Percentiles rank a stretch among this genome's conserved stretches.
phyloP scores from a whole-genome alignment of 2,888 invertebrate species.

The Dioctria rufipes region DNA sequence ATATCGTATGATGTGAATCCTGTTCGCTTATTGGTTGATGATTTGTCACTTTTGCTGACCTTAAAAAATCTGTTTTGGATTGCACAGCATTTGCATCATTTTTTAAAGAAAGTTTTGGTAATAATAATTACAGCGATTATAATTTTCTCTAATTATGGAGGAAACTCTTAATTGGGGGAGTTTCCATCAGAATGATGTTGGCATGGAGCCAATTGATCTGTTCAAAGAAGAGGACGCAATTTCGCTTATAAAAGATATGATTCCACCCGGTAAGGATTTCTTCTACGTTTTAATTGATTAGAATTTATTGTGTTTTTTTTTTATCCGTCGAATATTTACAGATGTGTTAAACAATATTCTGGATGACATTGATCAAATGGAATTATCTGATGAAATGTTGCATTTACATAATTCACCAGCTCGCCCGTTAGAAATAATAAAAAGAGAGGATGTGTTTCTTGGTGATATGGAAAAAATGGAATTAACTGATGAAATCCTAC shows the following conservation, averaged over 20 bases:
- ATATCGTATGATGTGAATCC: conserved; percentile 69
- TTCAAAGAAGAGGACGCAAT: conserved; percentile 69
- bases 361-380: conserved; percentile 66
- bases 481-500: conserved; percentile 57
- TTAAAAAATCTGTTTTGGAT: conserved; percentile 45
- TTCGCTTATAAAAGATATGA: conserved; percentile 69
- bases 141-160: conserved; percentile 29
- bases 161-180: conserved; percentile 52
- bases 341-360: conserved; percentile 68
- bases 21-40: conserved; percentile 67
- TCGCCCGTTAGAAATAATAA: background rate
- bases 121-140: background rate
- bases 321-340: conserved; percentile 50
- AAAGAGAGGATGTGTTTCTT: background rate
- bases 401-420: conserved; percentile 60
- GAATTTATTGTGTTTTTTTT: background rate
- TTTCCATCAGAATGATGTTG: conserved; percentile 42
- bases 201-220: conserved; percentile 64
- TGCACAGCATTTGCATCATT: conserved; percentile 16
- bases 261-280: conserved; percentile 64
- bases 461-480: conserved; percentile 59
- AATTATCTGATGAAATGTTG: conserved; percentile 64
- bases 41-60: conserved; percentile 54
- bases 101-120: background rate
- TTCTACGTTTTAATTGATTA: background rate